Evolutionary conservation across 2,888 invertebrate species (phyloP).

Genomic region (Oscheius sp.): DNA sequence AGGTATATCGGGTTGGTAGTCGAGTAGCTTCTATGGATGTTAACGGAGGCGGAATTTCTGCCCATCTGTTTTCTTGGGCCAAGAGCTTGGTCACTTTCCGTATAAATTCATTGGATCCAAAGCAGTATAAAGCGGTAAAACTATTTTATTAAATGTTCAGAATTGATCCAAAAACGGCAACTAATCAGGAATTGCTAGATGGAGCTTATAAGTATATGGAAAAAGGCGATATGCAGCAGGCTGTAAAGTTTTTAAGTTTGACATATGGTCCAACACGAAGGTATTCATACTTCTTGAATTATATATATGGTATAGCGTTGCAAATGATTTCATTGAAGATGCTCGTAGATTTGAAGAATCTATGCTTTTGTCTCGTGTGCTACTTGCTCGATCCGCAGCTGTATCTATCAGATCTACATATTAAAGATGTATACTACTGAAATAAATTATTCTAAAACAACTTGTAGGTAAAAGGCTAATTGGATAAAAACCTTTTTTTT

Average conservation of each 20-base stretch:
- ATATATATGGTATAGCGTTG: constrained; percentile 37
- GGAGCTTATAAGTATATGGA: constrained; percentile 42
- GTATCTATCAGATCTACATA: constrained; percentile 50
- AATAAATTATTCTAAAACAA: no score
- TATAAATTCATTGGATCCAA: constrained; percentile 23
- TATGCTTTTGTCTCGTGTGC: constrained; percentile 41
- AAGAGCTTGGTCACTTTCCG: constrained; percentile 34
- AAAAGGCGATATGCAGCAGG: constrained; percentile 37
- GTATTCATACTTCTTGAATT: constrained; percentile 4
- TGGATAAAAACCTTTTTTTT: no score
- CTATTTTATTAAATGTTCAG: constrained; percentile 20
- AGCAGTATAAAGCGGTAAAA: no score
- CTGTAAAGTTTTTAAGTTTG: constrained; percentile 42
- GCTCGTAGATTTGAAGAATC: constrained; percentile 52
- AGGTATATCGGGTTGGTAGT: constrained; percentile 41
- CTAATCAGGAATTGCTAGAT: constrained; percentile 41
- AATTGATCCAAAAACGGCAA: constrained; percentile 25
- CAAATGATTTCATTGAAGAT: constrained; percentile 44
- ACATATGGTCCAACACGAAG: constrained; percentile 43
- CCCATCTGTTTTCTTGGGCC: constrained; percentile 43
- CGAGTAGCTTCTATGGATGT: constrained; percentile 42
- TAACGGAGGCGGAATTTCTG: constrained; percentile 35
- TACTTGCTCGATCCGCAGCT: constrained; percentile 47
- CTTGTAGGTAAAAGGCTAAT: no score
- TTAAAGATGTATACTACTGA: constrained; percentile 20